Percentiles rank a stretch among this genome's conserved stretches.
Evolutionary conservation across 2,888 invertebrate species (phyloP).

Genomic region (Xestia rhomboidea): DNA sequence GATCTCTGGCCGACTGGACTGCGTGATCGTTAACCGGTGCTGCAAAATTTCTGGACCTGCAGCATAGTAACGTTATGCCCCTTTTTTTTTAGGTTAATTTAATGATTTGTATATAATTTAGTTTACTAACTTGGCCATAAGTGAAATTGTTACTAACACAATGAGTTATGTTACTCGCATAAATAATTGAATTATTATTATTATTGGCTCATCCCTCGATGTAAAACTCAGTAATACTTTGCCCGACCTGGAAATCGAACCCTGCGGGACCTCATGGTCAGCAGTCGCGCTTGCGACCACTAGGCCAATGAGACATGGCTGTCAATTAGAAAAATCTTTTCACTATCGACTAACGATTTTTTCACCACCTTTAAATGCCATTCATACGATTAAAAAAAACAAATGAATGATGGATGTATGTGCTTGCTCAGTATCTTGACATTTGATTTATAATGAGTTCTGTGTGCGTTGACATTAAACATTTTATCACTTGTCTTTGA

Average conservation of each 20-base stretch:
- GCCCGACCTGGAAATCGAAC: neutral
- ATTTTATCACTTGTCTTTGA: slow-evolving; percentile 8
- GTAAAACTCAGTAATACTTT: neutral
- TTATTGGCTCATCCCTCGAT: neutral
- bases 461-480: slow-evolving; percentile 33
- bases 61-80: too few species aligned
- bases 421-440: slow-evolving; percentile 18
- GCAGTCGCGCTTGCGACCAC: neutral
- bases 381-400: slow-evolving; percentile 3
- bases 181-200: too few species aligned
- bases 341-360: neutral
- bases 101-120: too few species aligned
- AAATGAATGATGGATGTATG: slow-evolving; percentile 21
- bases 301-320: too few species aligned
- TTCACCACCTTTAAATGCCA: neutral
- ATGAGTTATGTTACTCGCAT: too few species aligned
- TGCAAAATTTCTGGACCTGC: too few species aligned
- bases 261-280: neutral
- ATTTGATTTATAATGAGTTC: slow-evolving; percentile 45
- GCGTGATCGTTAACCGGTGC: too few species aligned
- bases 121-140: too few species aligned
- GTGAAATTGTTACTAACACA: too few species aligned
- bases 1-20: too few species aligned
- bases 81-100: too few species aligned
- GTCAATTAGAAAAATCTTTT: neutral